Evolutionary conservation across 2,888 invertebrate genomes (phyloP), one percentile per base, ranked within the genome.

Genomic region (Lithophane semibrunnea): DNA sequence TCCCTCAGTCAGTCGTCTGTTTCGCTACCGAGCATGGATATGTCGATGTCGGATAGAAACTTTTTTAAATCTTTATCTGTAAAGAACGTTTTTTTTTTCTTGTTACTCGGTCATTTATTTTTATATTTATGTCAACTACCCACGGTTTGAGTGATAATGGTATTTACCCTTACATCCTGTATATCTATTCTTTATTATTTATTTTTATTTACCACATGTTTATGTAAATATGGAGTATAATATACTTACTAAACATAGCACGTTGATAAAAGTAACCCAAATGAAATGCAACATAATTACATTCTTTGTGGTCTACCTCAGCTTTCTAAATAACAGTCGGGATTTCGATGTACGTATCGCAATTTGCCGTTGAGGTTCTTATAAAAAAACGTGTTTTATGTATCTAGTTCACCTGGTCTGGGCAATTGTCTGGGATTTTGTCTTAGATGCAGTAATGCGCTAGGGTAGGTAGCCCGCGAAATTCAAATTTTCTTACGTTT

Each of bases 271-370:
- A 72, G 12, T 69, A 37, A 61, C 56, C 60, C 44, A 67, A 77
- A 85, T 73, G 10, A 75, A 65, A 21, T 68, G 52, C 54, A 75
- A n/a, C 44, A 79, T 52, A 29, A 0, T 29, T 29, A 69, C 52
- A 83, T 68, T 80, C 47, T 78, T 79, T 86, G 87, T 82, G 86
- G 85, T 86, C 75, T 73, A 84, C 75, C 84, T 74, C 77, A 75
- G 58, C 84, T 87, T 86, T 87, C 86, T 87, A 58, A 56, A 24
- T 24, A 82, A 78, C 69, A 18, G 37, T 12, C 44, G 52, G 42
- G 61, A 60, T 72, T 77, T 69, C 21, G 42, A 47, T 18, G 67
- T 54, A 47, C 16, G 67, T 60, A 56, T 44, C 64, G 64, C n/a
- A 76, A 75, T 64, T 82, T 68, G 13, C 24, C 63, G n/a, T 75